Conservation (phyloP, 2,888 invertebrate species). For the Tyria jacobaeae region DNA sequence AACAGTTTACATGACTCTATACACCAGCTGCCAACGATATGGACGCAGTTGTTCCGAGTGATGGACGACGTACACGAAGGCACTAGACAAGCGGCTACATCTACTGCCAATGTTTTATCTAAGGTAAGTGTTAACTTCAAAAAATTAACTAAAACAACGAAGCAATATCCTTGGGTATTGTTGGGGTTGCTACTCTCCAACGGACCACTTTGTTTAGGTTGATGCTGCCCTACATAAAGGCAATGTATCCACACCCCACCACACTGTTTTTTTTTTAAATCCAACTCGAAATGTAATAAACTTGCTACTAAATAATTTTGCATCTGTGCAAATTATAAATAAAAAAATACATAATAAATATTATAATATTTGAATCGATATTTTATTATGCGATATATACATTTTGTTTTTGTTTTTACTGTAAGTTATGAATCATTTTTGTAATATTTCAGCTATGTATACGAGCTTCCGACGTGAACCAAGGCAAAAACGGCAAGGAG, state of each 20-base stretch:
- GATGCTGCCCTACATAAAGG: no score
- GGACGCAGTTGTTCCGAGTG: constrained; percentile 94
- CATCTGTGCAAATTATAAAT: background rate
- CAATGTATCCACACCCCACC: no score
- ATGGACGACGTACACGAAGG: constrained; percentile 98
- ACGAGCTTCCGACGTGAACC: constrained; percentile 89
- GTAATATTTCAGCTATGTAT: constrained; percentile 88
- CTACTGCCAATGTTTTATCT: constrained; percentile 90
- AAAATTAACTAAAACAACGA: no score
- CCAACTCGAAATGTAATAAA: no score
- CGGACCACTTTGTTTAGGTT: no score
- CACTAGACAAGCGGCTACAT: constrained; percentile 91
- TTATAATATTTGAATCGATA: no score
- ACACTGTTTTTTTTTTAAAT: no score
- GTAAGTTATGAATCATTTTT: background rate
- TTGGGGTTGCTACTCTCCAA: no score
- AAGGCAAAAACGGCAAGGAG: constrained; percentile 91
- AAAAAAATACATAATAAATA: background rate
- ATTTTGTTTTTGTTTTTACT: background rate
- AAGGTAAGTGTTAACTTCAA: constrained; percentile 86
- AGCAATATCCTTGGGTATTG: no score
- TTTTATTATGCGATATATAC: background rate
- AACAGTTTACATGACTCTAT: constrained; percentile 72
- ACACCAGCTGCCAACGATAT: constrained; percentile 87
- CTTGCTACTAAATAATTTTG: no score